Evolutionary conservation across 2,888 invertebrate genomes (phyloP), one percentile per base, ranked within the genome.

Genomic region (Augochlorella aurata): DNA sequence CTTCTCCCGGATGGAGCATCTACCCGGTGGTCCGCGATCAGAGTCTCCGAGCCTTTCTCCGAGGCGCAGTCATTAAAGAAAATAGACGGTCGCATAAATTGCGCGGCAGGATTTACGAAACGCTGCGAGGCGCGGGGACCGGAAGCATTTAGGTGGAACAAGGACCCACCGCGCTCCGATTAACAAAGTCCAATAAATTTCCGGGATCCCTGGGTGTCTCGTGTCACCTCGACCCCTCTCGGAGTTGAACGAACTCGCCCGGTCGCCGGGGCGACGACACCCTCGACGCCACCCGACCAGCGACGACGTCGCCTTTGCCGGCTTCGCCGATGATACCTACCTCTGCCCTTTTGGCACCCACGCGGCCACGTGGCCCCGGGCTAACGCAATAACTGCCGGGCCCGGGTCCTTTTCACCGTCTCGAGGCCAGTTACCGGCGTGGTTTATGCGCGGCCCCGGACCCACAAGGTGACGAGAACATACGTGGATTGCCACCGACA

Each of bases 191-290:
- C 65, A 5, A 81, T 82, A 77, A 77, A 82, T 74, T 63, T 76
- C 52, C 18, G 12, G 12, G 12, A 29, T 54, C 50, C 24, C 45
- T 16, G 9, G 14, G n/a, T 61, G 44, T 16, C 49, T 24, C 14
- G 61, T 2, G 45, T 10, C 16, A 29, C 47, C 50, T 21, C 29
- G 50, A 54, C 38, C 61, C 63, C 10, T 38, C 63, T 45, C 38
- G 73, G 81, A 85, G 90, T 87, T 90, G 86, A 90, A 89, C 86
- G 89, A 90, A 89, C 90, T 85, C 63, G 38, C 2, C 38, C 38
- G 38, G 38, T 38, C 38, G 58, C 54, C n/a, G 69, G 24, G 50
- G 14, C 38, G 49, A 72, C 74, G 65, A 68, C 50, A 67, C 52
- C 52, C 29, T 61, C 24, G 38, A 76, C 71, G 75, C 72, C 78